Evolutionary conservation across 2,797 vertebrate genomes (phyloP), one percentile per base, ranked within the genome.

Genomic region (Nasua narica): DNA sequence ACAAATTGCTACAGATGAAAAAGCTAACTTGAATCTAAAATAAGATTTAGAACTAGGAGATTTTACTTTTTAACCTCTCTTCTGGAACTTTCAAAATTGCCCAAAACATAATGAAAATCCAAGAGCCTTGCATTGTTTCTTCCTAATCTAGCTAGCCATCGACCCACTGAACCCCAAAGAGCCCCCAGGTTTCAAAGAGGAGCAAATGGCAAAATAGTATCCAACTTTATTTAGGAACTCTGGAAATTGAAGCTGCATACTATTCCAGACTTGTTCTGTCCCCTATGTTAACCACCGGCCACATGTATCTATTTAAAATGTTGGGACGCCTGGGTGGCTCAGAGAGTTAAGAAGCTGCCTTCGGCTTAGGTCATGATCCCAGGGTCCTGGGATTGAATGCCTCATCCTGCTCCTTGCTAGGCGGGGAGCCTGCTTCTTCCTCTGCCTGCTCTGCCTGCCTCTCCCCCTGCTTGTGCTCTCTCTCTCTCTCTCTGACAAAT

Each of bases 21-120:
- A 97, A 94, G 3, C 32, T 90, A 97, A 52, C 5, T n/a, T 2
- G 52, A 67, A 48, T 97, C 52, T 77, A 83, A 96, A 95, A 95
- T 52, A 93, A 95, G 0, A 69, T 27, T 93, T 82, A 72, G 96
- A 92, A 91, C 29, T 18, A 43, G 25, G 11, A 87, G 74, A 83
- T 56, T 89, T 91, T 86, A 91, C 90, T 84, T 90, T 81, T 37
- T 48, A 90, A 74, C 19, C 25, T 87, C 69, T 84, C 62, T 92
- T 60, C 40, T 72, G 89, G 25, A 27, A 91, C 35, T 94, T 87
- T 62, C 25, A 85, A 82, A 96, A 65, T 37, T 89, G 16, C 29
- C 52, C 81, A 14, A 91, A 96, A 82, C 16, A 60, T 50, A 83
- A 83, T 25, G 37, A 84, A 94, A 96, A 77, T 7, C 86, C 92